phyloP scores from a whole-genome alignment of 2,888 invertebrate species.

The Sminthurides aquaticus region DNA sequence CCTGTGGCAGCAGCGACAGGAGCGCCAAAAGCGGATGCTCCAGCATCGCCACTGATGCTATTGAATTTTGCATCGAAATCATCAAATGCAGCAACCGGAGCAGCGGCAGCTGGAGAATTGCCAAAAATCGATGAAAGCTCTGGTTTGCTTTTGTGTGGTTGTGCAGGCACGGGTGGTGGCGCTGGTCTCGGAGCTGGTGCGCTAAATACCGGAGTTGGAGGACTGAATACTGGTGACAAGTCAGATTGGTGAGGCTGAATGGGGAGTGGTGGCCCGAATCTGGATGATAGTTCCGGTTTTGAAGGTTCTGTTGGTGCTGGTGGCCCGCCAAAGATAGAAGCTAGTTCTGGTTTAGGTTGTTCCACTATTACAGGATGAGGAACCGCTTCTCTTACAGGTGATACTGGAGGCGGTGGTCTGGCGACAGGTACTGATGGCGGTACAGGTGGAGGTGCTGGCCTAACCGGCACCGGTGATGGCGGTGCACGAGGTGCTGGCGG shows the following conservation, averaged over 20 bases:
- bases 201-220: conserved; percentile 16
- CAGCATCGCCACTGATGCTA: conserved; percentile 50
- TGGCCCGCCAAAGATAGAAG: conserved; percentile 12
- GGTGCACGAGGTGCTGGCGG: conserved; percentile 43
- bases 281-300: background rate
- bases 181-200: background rate
- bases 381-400: background rate
- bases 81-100: conserved; percentile 60
- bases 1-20: background rate
- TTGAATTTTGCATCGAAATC: conserved; percentile 86
- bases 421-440: conserved; percentile 2
- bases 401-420: background rate
- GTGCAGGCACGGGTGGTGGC: background rate
- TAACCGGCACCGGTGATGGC: conserved; percentile 47
- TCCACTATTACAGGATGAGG: background rate
- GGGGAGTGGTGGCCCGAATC: conserved; percentile 5
- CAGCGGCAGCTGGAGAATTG: background rate
- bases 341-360: conserved; percentile 1
- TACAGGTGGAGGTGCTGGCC: conserved; percentile 44
- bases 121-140: conserved; percentile 33
- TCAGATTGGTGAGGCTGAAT: conserved; percentile 20
- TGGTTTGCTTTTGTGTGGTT: conserved; percentile 11
- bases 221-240: conserved; percentile 4
- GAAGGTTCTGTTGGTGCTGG: conserved; percentile 3
- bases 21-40: background rate